Conservation (phyloP, 2,113 vertebrate genomes). For the Nestor notabilis region DNA sequence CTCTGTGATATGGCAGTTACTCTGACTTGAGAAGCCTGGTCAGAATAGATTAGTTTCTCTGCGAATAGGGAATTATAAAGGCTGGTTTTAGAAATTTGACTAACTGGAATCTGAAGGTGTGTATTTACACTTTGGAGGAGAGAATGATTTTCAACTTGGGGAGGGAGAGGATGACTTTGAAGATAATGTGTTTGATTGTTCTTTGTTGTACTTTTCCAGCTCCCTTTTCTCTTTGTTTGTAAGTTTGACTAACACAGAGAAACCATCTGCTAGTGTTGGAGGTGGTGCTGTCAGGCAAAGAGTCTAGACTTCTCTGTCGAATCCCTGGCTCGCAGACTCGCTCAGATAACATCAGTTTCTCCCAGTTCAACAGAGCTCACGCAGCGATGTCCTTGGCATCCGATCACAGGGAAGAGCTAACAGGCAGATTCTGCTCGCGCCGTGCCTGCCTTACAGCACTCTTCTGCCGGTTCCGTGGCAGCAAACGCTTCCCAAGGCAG, state of each 20-base stretch:
- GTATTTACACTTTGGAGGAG: conserved; percentile 2
- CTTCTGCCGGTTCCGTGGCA: neutral
- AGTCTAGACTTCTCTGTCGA: conserved; percentile 36
- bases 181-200: conserved; percentile 38
- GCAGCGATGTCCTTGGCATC: conserved; percentile 40
- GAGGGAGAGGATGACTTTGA: neutral
- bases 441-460: neutral
- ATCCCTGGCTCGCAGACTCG: neutral
- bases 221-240: conserved; percentile 13
- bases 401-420: neutral
- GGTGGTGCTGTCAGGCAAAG: conserved; percentile 51
- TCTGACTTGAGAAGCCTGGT: conserved; percentile 31
- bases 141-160: neutral
- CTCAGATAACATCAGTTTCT: conserved; percentile 16
- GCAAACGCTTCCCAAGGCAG: neutral
- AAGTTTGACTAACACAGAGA: conserved; percentile 51
- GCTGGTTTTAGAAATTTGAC: conserved; percentile 20
- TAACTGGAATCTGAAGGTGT: neutral
- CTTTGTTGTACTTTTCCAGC: conserved; percentile 54
- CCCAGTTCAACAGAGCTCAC: conserved; percentile 19
- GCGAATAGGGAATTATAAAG: conserved; percentile 12
- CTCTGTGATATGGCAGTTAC: conserved; percentile 21
- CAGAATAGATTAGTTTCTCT: conserved; percentile 28
- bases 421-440: neutral
- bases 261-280: conserved; percentile 66